Conservation (phyloP, 2,888 invertebrate genomes). For the Metacarcinus magister region DNA sequence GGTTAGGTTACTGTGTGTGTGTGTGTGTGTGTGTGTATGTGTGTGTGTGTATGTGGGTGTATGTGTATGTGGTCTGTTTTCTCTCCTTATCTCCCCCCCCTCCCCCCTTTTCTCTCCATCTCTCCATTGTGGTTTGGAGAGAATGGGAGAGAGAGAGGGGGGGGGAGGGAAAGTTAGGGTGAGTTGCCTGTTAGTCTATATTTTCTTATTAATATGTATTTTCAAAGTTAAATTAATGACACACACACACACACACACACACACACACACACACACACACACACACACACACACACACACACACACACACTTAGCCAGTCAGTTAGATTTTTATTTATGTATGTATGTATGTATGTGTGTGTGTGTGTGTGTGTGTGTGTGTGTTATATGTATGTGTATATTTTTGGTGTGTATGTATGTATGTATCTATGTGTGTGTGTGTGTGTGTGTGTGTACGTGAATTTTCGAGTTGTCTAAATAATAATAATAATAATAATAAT, state of each 20-base stretch:
- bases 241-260: conserved; percentile 59
- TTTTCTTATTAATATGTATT: no score
- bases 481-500: background rate
- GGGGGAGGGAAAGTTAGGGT: no score
- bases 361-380: no score
- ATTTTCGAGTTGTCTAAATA: background rate
- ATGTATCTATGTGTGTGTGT: conserved; percentile 47
- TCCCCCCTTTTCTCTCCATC: background rate
- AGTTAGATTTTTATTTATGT: conserved; percentile 44
- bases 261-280: conserved; percentile 60
- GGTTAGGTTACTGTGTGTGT: no score
- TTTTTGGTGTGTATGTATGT: conserved; percentile 36
- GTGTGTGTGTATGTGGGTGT: no score
- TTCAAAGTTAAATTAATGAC: no score
- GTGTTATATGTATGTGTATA: no score
- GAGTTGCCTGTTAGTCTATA: no score
- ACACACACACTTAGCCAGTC: conserved; percentile 43
- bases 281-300: conserved; percentile 64
- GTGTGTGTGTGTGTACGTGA: background rate
- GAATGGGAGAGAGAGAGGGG: no score
- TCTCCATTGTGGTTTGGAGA: background rate
- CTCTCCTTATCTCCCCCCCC: background rate
- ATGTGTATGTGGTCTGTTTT: background rate
- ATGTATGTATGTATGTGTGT: no score
- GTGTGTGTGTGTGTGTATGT: no score